Conservation (phyloP, 1,140 invertebrate species). For the Platorchestia sp. region DNA sequence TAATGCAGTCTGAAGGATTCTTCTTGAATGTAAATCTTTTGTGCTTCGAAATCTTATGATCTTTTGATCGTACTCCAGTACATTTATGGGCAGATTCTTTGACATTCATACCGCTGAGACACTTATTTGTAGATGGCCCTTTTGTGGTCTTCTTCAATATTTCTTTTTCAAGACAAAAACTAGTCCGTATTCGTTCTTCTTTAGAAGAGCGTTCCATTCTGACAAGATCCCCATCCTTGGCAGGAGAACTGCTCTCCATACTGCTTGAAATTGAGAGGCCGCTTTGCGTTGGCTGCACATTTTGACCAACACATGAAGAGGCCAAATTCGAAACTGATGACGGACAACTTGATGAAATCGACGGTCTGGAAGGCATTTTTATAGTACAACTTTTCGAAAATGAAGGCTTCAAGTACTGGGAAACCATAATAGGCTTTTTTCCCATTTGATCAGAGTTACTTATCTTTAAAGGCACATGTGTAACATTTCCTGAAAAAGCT, state of each 20-base stretch:
- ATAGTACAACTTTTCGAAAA: not conserved
- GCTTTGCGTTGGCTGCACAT: not conserved
- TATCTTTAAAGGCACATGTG: not conserved
- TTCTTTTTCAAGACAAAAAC: not conserved
- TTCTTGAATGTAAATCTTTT: not conserved
- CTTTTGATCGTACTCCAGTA: not conserved
- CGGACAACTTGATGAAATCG: not conserved
- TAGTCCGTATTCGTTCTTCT: not conserved
- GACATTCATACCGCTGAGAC: not conserved
- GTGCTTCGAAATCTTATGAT: not conserved
- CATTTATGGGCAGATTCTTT: not conserved
- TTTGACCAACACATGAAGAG: too few species aligned
- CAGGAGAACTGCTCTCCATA: not conserved
- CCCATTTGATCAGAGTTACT: not conserved
- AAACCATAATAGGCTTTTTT: not conserved
- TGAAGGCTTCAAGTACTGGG: not conserved
- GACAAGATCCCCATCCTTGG: not conserved
- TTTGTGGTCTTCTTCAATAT: not conserved
- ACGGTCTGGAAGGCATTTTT: not conserved
- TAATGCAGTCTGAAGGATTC: not conserved
- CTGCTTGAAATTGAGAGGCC: not conserved
- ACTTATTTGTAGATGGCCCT: not conserved
- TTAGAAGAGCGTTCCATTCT: not conserved
- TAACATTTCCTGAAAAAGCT: too few species aligned
- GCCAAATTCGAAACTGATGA: not conserved